Base-by-base conservation (phyloP, 1,140 invertebrate genomes). In the Lamellibrachia luymesi region DNA sequence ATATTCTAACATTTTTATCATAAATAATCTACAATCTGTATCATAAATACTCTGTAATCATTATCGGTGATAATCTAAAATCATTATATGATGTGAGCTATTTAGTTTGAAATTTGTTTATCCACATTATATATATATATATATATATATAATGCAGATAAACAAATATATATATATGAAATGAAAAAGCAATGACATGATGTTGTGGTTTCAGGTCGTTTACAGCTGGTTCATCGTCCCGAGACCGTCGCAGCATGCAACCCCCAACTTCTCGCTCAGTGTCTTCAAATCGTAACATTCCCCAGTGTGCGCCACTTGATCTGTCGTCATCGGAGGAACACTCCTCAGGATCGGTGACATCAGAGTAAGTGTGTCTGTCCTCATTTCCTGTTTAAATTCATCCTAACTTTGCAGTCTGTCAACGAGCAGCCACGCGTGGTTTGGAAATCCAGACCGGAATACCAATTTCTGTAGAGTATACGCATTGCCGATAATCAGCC, bases 131-230 rank as follows among this genome's bases (percentile, higher is more conserved):
- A 38, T 38, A 38, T 38, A 38, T 38, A 38, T 38, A 38, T 38
- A 38, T 38, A 38, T 38, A 38, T 38, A 38, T 38, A 38, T 38
- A 38, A 38, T 38, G 0, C 38, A 38, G 38, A 38, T 38, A 38
- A 38, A 38, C 38, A 38, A 38, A n/a, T n/a, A 17, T 17, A 90
- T 90, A 90, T 90, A 90, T 90, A 90, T 22, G 38, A 90, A 90
- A 90, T 38, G n/a, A 38, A 38, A 38, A 38, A 91, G 13, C 90
- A 50, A 50, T 92, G 92, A 10, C 92, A 25, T 38, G 25, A 50
- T 22, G 17, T 22, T 92, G 27, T 92, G 27, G 90, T 92, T 94
- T 5, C 94, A 95, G 95, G 94, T 95, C 95, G 93, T 95, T 95
- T 93, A 94, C 94, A 93, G 95, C 95, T 91, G 94, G 94, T 92